Conservation (phyloP, 2,888 invertebrate genomes). For the Archips xylosteana region DNA sequence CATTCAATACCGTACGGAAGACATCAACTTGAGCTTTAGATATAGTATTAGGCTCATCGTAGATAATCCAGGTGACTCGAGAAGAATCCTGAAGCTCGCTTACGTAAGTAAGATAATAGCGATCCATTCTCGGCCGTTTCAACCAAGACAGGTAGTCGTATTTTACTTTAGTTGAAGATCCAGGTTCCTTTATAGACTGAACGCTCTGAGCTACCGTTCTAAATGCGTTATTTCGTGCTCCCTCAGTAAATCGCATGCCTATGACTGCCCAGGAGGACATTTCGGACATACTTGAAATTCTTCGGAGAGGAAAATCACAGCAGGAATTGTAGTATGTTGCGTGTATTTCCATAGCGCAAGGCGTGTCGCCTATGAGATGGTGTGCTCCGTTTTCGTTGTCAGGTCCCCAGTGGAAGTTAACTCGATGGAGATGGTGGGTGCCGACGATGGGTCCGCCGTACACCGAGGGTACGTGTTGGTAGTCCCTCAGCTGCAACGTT, state of each 20-base stretch:
- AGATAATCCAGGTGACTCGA: slow-evolving; percentile 23
- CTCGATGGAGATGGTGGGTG: slow-evolving; percentile 17
- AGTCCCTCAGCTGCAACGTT: not conserved
- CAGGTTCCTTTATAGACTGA: slow-evolving; percentile 7
- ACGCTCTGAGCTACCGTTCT: slow-evolving; percentile 14
- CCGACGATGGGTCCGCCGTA: slow-evolving; percentile 17
- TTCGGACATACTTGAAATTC: not conserved
- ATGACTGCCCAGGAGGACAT: slow-evolving; percentile 13
- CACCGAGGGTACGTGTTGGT: slow-evolving; percentile 9
- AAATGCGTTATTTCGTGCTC: slow-evolving; percentile 8
- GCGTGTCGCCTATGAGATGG: slow-evolving; percentile 23
- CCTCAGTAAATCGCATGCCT: slow-evolving; percentile 8
- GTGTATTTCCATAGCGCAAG: slow-evolving; percentile 33
- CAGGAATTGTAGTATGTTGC: slow-evolving; percentile 27
- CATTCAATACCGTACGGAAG: slow-evolving; percentile 21
- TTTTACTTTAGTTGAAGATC: not conserved
- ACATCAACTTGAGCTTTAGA: slow-evolving; percentile 27
- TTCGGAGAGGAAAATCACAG: slow-evolving; percentile 16
- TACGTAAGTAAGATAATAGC: slow-evolving; percentile 18
- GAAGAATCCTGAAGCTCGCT: not conserved
- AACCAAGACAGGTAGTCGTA: slow-evolving; percentile 9
- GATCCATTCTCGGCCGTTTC: slow-evolving; percentile 2
- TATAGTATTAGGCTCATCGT: slow-evolving; percentile 11
- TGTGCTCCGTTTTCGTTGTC: slow-evolving; percentile 20
- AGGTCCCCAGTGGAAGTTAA: slow-evolving; percentile 31